Base-by-base conservation (phyloP, 2,888 invertebrate genomes). In the Boloria euphrosyne region DNA sequence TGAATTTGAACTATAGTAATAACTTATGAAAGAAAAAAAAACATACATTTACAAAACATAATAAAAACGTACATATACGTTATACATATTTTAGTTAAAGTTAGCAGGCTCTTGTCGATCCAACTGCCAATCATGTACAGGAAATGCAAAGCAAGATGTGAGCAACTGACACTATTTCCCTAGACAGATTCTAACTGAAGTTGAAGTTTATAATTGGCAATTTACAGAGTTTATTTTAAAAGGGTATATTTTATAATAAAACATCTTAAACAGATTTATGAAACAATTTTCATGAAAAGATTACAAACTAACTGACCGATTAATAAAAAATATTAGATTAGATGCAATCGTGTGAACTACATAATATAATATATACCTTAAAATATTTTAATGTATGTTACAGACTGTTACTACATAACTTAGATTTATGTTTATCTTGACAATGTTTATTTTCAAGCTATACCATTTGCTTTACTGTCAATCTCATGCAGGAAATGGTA, bases 401-500 rank as follows among this genome's bases (percentile, higher is more conserved):
- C 22, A n/a, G n/a, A n/a, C n/a, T n/a, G n/a, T n/a, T 22, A 22
- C 3, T 22, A 22, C 3, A 22, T 22, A 22, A 22, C 22, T 22
- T 10, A 38, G 1, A 38, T 10, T 38, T 7, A 38, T 38, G 31
- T 10, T 4, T n/a, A 2, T 55, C 4, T 4, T 57, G 4, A 27
- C 22, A 5, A 50, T 16, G 17, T 18, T 13, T 47, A n/a, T 22
- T 22, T 14, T 44, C 38, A 5, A n/a, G 52, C 63, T 54, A 67
- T 50, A 38, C 27, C 47, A 43, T 67, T 22, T 54, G 53, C 69
- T 73, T 73, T 73, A 80, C 75, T 79, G 80, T 75, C 84, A 82
- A 84, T 84, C 80, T 75, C 62, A 67, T 58, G 67, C 78, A 82
- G 84, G 84, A 85, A 85, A 84, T 83, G 69, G 77, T 61, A 61